Base-by-base conservation (phyloP, 2,888 invertebrate genomes). In the Euzetes globulus region DNA sequence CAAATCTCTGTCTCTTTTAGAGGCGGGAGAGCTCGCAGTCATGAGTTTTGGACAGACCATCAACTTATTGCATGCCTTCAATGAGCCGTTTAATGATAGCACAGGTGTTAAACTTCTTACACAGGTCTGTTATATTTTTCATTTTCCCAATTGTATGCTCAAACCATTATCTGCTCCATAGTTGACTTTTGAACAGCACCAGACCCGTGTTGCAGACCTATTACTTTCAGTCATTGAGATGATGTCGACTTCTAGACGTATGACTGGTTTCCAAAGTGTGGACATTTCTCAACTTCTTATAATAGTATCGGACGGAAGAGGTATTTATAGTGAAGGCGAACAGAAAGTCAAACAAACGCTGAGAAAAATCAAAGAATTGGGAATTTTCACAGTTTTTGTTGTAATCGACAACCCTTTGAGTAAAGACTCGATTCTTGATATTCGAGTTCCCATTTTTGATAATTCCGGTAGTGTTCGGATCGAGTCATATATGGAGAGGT, bases 241-340 rank as follows among this genome's bases (percentile, higher is more conserved):
- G 13, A 87, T 89, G 74, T 86, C 74, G 15, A 63, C 75, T 13
- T 76, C 76, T 1, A 71, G 75, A 50, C 68, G 33, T n/a, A 37
- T n/a, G 1, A 22, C 19, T 6, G n/a, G 60, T 33, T 47, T 63
- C 3, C 19, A 9, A 22, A 74, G 60, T 25, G 29, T 65, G 70
- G 84, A 88, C 5, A 88, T 88, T 76, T 91, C 94, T 0, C 94
- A 94, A 83, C 84, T 99, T 58, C 82, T 99, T 78, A 87, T 99
- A 19, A 88, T 99, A 13, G 87, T 99, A 4, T 94, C 97, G 50
- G 99, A 99, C 84, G 99, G 98, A 0, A 86, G 95, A 58, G 95
- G 95, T 1, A 89, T 97, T 78, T 92, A 91, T 82, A 90, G 90
- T 5, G 92, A 94, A 81, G 96, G 96, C 0, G 88, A 89, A 80